Evolutionary conservation across 2,113 vertebrate species (phyloP), one percentile per base, ranked within the genome.

Genomic region (Bos indicus): DNA sequence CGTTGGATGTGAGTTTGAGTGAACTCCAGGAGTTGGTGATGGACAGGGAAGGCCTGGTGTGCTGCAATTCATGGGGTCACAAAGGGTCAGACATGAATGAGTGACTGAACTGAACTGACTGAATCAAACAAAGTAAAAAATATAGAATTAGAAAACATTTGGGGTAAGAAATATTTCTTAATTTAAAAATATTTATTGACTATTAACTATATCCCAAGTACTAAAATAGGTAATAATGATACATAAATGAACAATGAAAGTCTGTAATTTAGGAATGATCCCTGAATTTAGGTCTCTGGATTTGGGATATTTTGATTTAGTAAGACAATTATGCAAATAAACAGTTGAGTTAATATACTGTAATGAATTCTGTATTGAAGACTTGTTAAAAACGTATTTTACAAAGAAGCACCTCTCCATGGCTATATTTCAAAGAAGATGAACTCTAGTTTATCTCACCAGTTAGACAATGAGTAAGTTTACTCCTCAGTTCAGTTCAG

Each of bases 61-160:
- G 11, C 25, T 60, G 25, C 0, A 2, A 6, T 60, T 28, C 26
- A 28, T 28, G 59, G 26, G 2, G 26, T 60, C 5, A 0, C 25
- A 60, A 60, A 60, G 26, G 28, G 59, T 60, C 5, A 1, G 59
- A 60, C 59, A 60, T 0, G 12, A 60, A 2, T 30, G 13, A 60
- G 59, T 1, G 2, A 60, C 59, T 60, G 59, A 60, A 60, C 2
- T 60, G 26, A 60, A 14, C 59, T 14, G 12, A 60, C 59, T 60
- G 1, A 60, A 60, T 60, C 5, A 87, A 81, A 60, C 4, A 81
- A 83, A 57, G 28, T 62, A 46, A 40, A 46, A 40, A 30, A 64
- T 33, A 28, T 1, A 80, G 2, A 59, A 54, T 67, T 89, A 78
- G 4, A 59, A 93, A 92, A 91, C 30, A 17, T 10, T 60, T 82